Evolutionary conservation across 2,888 invertebrate genomes (phyloP).

Genomic region (Petrolisthes manimaculis): DNA sequence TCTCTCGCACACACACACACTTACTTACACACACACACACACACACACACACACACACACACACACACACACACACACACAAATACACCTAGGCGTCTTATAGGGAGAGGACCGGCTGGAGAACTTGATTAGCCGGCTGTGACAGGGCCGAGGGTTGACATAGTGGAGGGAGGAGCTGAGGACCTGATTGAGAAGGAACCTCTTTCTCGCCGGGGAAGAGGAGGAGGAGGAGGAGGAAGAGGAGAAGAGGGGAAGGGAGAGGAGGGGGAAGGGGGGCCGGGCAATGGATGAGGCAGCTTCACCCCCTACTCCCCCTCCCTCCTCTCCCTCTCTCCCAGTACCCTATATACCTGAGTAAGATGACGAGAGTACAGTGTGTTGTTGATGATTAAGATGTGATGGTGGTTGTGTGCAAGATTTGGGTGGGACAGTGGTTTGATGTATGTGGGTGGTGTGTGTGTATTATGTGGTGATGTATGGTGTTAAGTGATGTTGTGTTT

Average conservation of each 20-base stretch:
- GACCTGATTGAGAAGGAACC: slow-evolving; percentile 35
- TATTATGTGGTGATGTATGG: background rate
- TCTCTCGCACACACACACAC: too few species aligned
- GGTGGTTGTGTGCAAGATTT: background rate
- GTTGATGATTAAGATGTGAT: background rate
- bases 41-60: background rate
- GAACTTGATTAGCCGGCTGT: slow-evolving; percentile 44
- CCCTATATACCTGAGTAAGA: background rate
- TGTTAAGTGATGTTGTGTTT: too few species aligned
- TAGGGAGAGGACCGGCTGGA: slow-evolving; percentile 30
- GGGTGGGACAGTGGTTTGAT: background rate
- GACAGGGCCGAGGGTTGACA: slow-evolving; percentile 48
- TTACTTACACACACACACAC: too few species aligned
- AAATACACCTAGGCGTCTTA: background rate
- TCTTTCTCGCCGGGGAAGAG: slow-evolving; percentile 12
- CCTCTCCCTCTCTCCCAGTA: background rate
- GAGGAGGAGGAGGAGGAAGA: background rate
- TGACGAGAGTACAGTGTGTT: background rate
- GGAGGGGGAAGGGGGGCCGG: background rate
- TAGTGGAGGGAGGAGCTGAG: slow-evolving; percentile 40
- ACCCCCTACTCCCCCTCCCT: too few species aligned
- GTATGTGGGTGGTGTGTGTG: background rate
- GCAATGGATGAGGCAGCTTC: background rate
- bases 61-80: slow-evolving; percentile 8
- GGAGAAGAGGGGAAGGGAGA: background rate